Evolutionary conservation across 2,113 vertebrate genomes (phyloP).

Genomic region (Centropristis striata): DNA sequence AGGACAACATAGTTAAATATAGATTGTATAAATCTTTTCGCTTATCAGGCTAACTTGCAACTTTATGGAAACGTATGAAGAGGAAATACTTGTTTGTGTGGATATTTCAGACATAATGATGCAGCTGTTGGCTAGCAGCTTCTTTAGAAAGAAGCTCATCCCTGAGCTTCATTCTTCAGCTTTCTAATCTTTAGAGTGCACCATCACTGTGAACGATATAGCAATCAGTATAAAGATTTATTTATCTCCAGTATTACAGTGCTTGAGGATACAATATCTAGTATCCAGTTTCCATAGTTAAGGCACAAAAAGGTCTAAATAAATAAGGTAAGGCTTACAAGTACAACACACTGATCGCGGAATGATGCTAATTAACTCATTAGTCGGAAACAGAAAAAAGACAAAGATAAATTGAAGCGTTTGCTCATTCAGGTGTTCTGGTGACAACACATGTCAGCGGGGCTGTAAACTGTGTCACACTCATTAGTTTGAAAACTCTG

Average conservation of each 20-base stretch:
- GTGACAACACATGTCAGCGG: too few species aligned
- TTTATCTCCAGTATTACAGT: neutral
- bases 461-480: too few species aligned
- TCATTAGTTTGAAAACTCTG: too few species aligned
- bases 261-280: slow-evolving; percentile 1
- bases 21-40: neutral
- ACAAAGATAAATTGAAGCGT: too few species aligned
- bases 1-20: neutral
- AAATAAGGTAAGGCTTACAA: neutral
- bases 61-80: neutral
- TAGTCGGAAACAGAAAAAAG: too few species aligned
- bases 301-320: neutral
- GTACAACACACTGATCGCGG: neutral
- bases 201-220: neutral
- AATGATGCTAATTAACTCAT: neutral
- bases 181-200: slow-evolving; percentile 9
- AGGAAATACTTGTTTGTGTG: neutral
- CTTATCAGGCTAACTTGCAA: neutral
- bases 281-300: slow-evolving; percentile 1
- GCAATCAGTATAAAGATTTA: neutral
- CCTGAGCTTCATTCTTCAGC: neutral
- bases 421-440: too few species aligned
- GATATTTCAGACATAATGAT: neutral
- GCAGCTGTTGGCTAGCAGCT: slow-evolving; percentile 5
- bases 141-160: slow-evolving; percentile 3